Base-by-base conservation (phyloP, 2,797 vertebrate genomes). In the Clarias platycephalus region DNA sequence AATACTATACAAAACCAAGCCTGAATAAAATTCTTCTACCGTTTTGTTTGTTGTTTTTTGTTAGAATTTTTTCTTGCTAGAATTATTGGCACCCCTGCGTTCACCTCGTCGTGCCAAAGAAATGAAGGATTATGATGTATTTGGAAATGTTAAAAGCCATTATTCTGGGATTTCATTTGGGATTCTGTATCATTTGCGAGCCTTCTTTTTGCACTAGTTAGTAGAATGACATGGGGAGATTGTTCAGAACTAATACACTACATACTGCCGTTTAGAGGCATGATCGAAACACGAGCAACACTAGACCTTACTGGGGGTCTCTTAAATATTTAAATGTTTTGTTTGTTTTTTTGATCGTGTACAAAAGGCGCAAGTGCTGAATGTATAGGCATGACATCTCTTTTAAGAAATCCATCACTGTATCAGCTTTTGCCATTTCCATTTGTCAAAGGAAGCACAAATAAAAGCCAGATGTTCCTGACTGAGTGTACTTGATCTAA, bases 281-380 rank as follows among this genome's bases (percentile, higher is more conserved):
- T 57, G n/a, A 82, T 9, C 49, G 9, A 49, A 79, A 58, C 81
- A 87, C 89, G 89, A 88, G 74, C 88, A 89, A 94, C 92, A 94
- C 93, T 94, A 93, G 72, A 86, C 84, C 81, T 91, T 88, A 75
- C 77, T 88, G 77, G 80, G 85, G 78, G 49, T 67, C 26, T 22
- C 64, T 78, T 63, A 55, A 44, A 87, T 31, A 63, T 55, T 82
- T 60, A 53, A 53, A 67, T 78, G 15, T 67, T 70, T 86, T 53
- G 9, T 66, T 2, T 28, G 88, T 90, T 72, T 16, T 71, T 62
- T 77, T 60, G 20, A 60, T 40, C 16, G n/a, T 78, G 74, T 67
- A 71, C 31, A 22, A 63, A 37, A 67, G 24, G 16, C 26, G 15
- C 9, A 37, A 64, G 64, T 84, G 62, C 58, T 76, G 34, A 60